Conservation (phyloP, 2,113 vertebrate species). For the Gobius niger region DNA sequence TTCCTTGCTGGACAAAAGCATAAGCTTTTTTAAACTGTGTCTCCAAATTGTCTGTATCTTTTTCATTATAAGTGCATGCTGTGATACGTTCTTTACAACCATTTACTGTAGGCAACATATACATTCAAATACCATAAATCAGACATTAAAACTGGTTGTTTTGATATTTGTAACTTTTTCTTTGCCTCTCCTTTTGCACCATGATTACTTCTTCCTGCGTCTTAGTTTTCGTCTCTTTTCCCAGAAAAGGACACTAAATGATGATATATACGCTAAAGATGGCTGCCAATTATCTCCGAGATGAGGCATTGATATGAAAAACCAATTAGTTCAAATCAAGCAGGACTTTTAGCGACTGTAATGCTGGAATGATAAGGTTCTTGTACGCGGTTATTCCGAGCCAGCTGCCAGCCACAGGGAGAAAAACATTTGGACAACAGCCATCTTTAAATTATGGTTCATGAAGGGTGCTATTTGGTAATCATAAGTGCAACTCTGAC, state of each 20-base stretch:
- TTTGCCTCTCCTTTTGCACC: constrained; percentile 31
- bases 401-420: constrained; percentile 26
- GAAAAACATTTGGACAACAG: constrained; percentile 5
- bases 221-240: constrained; percentile 18
- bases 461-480: constrained; percentile 12
- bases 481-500: background rate
- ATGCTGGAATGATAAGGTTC: constrained; percentile 14
- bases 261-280: constrained; percentile 38
- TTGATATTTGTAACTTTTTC: constrained; percentile 23
- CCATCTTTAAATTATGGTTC: constrained; percentile 32
- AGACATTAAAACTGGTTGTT: background rate
- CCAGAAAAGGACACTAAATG: background rate
- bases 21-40: too few species aligned
- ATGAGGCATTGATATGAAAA: constrained; percentile 33
- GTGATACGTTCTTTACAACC: too few species aligned
- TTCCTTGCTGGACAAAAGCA: too few species aligned
- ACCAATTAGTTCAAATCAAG: constrained; percentile 34
- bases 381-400: constrained; percentile 30
- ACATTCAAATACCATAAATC: background rate
- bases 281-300: constrained; percentile 47
- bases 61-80: too few species aligned
- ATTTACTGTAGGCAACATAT: background rate
- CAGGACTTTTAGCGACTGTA: constrained; percentile 26
- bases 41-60: too few species aligned
- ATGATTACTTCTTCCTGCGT: constrained; percentile 31